These are phyloP conservation scores for Onychomys leucogaster DNA, from an alignment of 2,797 vertebrate species.

Conservation along the genomic window DNA sequence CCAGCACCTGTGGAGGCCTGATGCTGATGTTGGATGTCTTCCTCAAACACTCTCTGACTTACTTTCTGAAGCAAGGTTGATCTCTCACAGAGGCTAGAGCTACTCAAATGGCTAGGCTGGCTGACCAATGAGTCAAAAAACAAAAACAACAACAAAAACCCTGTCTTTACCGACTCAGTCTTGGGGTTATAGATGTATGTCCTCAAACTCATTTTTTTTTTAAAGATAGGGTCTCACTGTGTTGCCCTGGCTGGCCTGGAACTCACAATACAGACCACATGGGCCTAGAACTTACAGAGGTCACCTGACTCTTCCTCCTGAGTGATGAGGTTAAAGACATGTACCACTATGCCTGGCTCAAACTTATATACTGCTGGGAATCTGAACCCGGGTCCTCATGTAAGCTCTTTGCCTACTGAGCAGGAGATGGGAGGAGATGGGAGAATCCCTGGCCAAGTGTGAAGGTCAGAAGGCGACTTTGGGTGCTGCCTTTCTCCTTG, in stretches of 20 bases:
- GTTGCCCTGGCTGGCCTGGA: not conserved
- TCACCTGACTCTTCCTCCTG: not conserved
- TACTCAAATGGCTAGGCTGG: not conserved
- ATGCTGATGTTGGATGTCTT: not conserved
- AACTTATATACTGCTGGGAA: not conserved
- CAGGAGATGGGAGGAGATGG: not conserved
- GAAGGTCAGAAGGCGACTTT: not conserved
- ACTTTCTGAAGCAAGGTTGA: not conserved
- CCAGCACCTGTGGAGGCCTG: not conserved
- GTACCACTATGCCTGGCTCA: not conserved
- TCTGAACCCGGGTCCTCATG: not conserved
- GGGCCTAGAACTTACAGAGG: not conserved
- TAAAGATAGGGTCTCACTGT: not conserved
- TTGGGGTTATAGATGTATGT: not conserved
- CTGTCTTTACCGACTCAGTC: not conserved
- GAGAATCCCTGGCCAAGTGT: too few species aligned
- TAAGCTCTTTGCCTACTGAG: not conserved
- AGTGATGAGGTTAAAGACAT: not conserved
- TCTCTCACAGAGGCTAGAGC: not conserved
- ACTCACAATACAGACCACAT: not conserved
- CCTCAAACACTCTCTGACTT: not conserved
- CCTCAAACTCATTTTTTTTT: not conserved
- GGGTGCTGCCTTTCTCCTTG: not conserved
- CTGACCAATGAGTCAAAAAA: not conserved
- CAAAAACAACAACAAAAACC: not conserved